Conservation (phyloP, 2,888 invertebrate genomes). For the Oxycera nigricornis region DNA sequence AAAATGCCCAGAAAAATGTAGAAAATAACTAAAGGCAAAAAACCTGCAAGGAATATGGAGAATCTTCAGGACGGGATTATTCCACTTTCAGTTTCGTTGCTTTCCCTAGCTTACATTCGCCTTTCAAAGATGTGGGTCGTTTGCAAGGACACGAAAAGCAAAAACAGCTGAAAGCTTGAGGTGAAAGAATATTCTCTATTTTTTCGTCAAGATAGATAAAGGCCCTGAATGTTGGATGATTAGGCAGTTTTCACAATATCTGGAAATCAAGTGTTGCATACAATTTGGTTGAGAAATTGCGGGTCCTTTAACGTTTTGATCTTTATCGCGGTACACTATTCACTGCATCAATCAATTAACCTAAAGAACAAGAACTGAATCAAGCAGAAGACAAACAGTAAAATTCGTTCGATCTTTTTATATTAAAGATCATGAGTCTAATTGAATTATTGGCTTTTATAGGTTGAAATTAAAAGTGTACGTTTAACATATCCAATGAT, state of each 20-base stretch:
- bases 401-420: too few species aligned
- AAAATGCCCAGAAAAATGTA: conserved; percentile 6
- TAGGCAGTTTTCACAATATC: not conserved
- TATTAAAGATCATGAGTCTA: too few species aligned
- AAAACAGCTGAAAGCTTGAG: conserved; percentile 32
- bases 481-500: too few species aligned
- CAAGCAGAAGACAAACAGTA: too few species aligned
- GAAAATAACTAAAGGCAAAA: not conserved
- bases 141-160: conserved; percentile 24
- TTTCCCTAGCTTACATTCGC: not conserved
- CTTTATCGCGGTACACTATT: too few species aligned
- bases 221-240: not conserved
- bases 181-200: not conserved
- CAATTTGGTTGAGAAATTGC: not conserved
- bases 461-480: too few species aligned
- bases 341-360: too few species aligned
- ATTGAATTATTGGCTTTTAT: too few species aligned
- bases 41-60: not conserved
- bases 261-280: not conserved
- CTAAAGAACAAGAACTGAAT: too few species aligned
- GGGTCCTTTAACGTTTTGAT: too few species aligned
- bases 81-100: conserved; percentile 31
- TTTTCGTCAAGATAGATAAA: not conserved
- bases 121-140: conserved; percentile 32
- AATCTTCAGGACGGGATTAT: conserved; percentile 29